phyloP scores from a whole-genome alignment of 2,888 invertebrate genomes.

The Diabrotica balteata region DNA sequence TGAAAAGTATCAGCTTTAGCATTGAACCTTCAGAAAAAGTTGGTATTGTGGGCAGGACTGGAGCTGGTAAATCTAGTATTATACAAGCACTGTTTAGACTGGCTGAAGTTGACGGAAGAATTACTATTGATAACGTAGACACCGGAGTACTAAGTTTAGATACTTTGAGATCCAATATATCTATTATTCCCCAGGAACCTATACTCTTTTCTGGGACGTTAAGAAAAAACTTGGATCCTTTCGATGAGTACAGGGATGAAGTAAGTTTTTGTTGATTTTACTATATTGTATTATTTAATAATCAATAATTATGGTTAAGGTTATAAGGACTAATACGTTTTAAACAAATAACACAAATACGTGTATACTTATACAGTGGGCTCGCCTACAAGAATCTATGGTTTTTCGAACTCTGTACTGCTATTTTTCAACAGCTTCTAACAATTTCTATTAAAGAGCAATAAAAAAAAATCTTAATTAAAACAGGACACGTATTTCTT shows the following conservation, averaged over 20 bases:
- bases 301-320: too few relatives aligned
- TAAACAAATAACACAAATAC: too few relatives aligned
- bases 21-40: constrained; percentile 74
- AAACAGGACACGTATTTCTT: too few relatives aligned
- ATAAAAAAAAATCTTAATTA: too few relatives aligned
- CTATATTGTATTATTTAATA: too few relatives aligned
- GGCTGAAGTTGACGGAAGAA: constrained; percentile 76
- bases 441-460: too few relatives aligned
- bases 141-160: constrained; percentile 74
- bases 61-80: constrained; percentile 80
- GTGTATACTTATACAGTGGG: too few relatives aligned
- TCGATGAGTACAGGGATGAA: constrained; percentile 78
- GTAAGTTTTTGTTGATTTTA: not conserved
- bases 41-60: constrained; percentile 81
- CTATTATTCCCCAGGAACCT: constrained; percentile 87
- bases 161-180: constrained; percentile 76
- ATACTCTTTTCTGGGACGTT: constrained; percentile 86
- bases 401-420: too few relatives aligned
- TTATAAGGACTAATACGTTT: too few relatives aligned
- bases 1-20: constrained; percentile 56
- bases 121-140: constrained; percentile 80
- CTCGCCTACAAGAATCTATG: too few relatives aligned
- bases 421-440: too few relatives aligned
- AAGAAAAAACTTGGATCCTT: constrained; percentile 89
- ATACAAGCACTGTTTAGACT: constrained; percentile 82